Evolutionary conservation across 2,888 invertebrate species (phyloP).

Genomic region (Ormyrus thymus): DNA sequence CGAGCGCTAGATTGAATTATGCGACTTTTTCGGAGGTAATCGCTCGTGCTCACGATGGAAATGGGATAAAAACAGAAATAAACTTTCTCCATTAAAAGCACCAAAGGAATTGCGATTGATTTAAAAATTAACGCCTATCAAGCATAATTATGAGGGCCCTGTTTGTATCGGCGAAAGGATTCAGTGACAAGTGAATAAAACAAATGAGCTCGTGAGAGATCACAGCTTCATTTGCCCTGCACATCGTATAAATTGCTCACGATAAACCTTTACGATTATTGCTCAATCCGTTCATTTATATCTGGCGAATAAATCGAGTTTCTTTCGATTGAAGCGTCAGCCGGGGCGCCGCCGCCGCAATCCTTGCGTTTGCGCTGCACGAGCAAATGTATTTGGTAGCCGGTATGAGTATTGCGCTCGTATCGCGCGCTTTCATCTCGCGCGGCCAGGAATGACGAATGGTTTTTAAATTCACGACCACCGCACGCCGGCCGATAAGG

Average conservation of each 20-base stretch:
- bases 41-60: no score
- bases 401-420: background rate
- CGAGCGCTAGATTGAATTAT: conserved; percentile 20
- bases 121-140: no score
- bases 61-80: no score
- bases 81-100: no score
- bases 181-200: no score
- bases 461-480: conserved; percentile 6
- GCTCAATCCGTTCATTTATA: background rate
- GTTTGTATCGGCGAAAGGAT: no score
- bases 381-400: conserved; percentile 13
- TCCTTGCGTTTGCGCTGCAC: background rate
- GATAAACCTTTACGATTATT: background rate
- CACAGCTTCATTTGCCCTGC: no score
- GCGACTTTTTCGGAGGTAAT: no score
- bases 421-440: background rate
- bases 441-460: conserved; percentile 17
- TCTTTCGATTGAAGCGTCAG: background rate
- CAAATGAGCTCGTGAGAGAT: no score
- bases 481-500: background rate
- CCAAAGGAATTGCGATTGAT: no score
- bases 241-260: background rate
- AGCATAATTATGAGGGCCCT: no score
- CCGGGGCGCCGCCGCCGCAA: background rate
- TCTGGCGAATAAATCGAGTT: conserved; percentile 11